Evolutionary conservation across 2,888 invertebrate genomes (phyloP).

Genomic region (Macropis europaea): DNA sequence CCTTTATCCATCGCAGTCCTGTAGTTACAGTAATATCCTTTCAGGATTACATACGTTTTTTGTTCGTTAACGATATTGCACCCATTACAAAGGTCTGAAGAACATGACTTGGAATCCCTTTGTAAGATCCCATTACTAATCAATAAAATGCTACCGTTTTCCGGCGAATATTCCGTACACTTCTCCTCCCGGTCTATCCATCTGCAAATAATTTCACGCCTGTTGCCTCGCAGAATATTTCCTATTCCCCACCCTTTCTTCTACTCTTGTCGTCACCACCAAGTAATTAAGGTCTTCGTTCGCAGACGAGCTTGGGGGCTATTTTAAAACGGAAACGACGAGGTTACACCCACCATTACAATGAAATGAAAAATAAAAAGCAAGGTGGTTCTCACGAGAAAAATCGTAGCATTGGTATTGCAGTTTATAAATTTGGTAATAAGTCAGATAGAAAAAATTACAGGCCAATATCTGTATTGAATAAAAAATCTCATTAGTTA

Average conservation of each 20-base stretch:
- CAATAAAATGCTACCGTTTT: neutral
- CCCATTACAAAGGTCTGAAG: neutral
- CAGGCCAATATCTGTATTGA: too few relatives aligned
- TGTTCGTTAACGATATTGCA: neutral
- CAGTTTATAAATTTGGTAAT: too few relatives aligned
- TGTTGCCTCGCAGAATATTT: slow-evolving; percentile 37
- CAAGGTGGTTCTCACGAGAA: too few relatives aligned
- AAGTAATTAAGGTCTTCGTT: slow-evolving; percentile 35
- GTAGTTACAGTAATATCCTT: too few relatives aligned
- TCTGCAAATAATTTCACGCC: slow-evolving; percentile 51
- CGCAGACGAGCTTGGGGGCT: slow-evolving; percentile 22
- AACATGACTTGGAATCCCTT: neutral
- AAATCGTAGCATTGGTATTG: too few relatives aligned
- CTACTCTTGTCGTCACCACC: slow-evolving; percentile 23
- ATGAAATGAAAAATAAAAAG: too few relatives aligned
- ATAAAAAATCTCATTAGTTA: too few relatives aligned
- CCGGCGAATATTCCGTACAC: neutral
- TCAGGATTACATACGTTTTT: too few relatives aligned
- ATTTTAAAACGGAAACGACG: slow-evolving; percentile 9
- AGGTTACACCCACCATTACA: neutral
- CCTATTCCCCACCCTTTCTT: slow-evolving; percentile 21
- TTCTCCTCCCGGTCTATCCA: neutral
- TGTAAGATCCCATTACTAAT: slow-evolving; percentile 2
- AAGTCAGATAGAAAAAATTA: too few relatives aligned
- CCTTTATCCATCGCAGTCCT: too few relatives aligned